A percentile compares a stretch with the other conserved stretches of the same genome.
phyloP scores from a whole-genome alignment of 2,113 vertebrate species.

The Centrocercus urophasianus region DNA sequence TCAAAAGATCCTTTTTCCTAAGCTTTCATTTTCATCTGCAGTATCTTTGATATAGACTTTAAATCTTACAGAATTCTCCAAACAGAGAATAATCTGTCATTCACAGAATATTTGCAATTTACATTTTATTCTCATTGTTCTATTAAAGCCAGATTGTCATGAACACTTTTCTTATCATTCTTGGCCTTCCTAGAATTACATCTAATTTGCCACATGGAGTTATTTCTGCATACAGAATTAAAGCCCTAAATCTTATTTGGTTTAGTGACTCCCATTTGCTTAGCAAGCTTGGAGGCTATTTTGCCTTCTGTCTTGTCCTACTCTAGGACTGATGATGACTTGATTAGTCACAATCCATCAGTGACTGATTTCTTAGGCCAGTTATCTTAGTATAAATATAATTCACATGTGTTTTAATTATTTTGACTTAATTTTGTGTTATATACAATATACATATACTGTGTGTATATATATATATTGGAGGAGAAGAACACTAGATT shows the following conservation, averaged over 20 bases:
- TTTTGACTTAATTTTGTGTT: not conserved
- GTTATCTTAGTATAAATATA: not conserved
- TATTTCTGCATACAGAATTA: slow-evolving; percentile 61
- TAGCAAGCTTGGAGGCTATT: not conserved
- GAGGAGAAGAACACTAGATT: not conserved
- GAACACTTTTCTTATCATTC: slow-evolving; percentile 24
- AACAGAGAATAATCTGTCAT: slow-evolving; percentile 1
- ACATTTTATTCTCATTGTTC: not conserved
- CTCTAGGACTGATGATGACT: not conserved
- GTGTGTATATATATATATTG: not conserved
- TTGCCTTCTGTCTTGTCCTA: not conserved
- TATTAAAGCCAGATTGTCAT: slow-evolving; percentile 23
- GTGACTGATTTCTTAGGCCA: not conserved
- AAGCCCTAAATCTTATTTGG: slow-evolving; percentile 51
- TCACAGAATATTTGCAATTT: not conserved
- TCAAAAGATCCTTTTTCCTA: not conserved
- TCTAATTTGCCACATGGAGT: slow-evolving; percentile 36
- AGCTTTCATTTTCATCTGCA: slow-evolving; percentile 6
- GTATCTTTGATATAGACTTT: slow-evolving; percentile 8
- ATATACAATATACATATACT: not conserved
- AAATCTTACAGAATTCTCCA: not conserved
- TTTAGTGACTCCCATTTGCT: slow-evolving; percentile 50
- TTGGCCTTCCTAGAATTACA: slow-evolving; percentile 18
- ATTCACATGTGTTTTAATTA: not conserved
- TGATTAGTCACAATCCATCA: slow-evolving; percentile 3